Base-by-base conservation (phyloP, 2,888 invertebrate species). In the Agriopis marginaria region DNA sequence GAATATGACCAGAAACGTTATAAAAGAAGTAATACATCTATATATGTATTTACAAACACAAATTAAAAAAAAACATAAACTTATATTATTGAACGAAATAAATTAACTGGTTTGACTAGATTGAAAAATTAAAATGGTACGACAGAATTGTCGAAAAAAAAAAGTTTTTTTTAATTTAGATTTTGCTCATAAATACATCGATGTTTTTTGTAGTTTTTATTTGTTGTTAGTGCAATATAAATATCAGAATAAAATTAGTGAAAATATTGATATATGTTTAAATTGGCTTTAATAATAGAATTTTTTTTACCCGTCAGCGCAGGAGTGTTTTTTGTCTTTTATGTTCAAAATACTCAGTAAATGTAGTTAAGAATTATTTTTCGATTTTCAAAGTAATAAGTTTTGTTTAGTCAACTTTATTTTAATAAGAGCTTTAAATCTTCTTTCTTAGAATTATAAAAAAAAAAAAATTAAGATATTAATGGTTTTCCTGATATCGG, bases 161-260 rank as follows among this genome's bases (percentile, higher is more conserved):
- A 32, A 12, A 23, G 17, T 23, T 23, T 23, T 23, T n/a, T 44
- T 56, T 47, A n/a, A n/a, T n/a, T 58, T 32, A 23, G 11, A 40
- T 11, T 10, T 58, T 58, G 58, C 58, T 58, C 58, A 58, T 58
- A 47, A 56, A 58, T 58, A 47, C 58, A 58, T 47, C 58, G 58
- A 58, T 53, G 39, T 54, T 32, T 45, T 58, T 44, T n/a, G n/a
- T n/a, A n/a, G n/a, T n/a, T n/a, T 40, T 44, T 51, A 63, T 47
- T 42, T 47, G n/a, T 47, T 60, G n/a, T 54, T 60, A 61, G 60
- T 68, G 68, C 68, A 61, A 68, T 68, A 64, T 39, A 50, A 12
- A 70, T 53, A 69, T 70, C 70, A 70, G 66, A 63, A 58, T 42
- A 11, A 42, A 17, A 44, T 45, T 2, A 12, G 7, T 9, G 42